These are phyloP conservation scores for Castor canadensis DNA, from an alignment of 2,113 vertebrate genomes.

Conservation along the genomic window DNA sequence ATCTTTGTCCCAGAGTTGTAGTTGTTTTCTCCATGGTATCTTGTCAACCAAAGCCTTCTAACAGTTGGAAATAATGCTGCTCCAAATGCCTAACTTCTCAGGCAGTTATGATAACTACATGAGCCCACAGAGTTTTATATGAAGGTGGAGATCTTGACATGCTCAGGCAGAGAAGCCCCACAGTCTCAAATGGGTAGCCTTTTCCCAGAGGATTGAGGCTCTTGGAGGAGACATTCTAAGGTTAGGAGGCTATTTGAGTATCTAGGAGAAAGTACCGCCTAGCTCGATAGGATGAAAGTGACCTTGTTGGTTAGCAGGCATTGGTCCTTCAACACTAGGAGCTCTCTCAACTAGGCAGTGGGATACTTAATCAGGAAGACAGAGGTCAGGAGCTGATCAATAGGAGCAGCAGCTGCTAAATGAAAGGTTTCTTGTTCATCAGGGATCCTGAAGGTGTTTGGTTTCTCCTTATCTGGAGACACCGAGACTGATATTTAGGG, in stretches of 20 bases:
- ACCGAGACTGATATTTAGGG: not conserved
- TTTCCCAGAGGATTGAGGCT: not conserved
- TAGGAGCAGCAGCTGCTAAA: not conserved
- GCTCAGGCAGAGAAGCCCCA: not conserved
- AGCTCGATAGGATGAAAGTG: not conserved
- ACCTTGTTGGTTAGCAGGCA: not conserved
- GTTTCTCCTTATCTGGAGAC: not conserved
- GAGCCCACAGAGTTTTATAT: not conserved
- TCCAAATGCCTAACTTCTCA: not conserved
- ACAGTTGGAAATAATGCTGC: not conserved
- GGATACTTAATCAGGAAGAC: not conserved
- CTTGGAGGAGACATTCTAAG: not conserved
- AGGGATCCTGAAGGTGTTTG: slow-evolving; percentile 59
- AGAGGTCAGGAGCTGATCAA: not conserved
- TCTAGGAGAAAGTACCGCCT: not conserved
- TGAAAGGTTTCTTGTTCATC: slow-evolving; percentile 60
- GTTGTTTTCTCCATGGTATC: not conserved
- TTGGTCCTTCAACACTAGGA: not conserved
- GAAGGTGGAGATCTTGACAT: not conserved
- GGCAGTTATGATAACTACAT: not conserved
- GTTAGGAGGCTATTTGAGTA: not conserved
- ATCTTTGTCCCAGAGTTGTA: not conserved
- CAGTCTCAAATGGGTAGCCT: not conserved
- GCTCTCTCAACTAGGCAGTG: not conserved
- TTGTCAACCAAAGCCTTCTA: not conserved